Percentiles rank a stretch among this genome's conserved stretches.
These are phyloP conservation scores for Drosophila micromelanica DNA, from an alignment of 1,140 invertebrate genomes.

Conservation along the genomic window DNA sequence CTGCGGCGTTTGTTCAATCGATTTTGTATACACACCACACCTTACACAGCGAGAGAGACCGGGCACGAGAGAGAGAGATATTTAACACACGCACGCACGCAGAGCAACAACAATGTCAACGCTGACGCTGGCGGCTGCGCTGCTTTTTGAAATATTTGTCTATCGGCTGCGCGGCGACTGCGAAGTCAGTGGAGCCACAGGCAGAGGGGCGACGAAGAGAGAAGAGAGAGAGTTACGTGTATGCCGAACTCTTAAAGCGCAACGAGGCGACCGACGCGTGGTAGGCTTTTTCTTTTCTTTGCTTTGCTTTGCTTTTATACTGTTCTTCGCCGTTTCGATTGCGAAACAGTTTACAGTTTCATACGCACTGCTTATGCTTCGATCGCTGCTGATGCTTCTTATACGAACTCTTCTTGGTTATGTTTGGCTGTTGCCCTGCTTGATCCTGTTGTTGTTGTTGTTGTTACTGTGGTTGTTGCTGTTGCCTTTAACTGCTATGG, in stretches of 20 bases:
- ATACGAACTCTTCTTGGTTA: constrained; percentile 13
- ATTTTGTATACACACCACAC: constrained; percentile 80
- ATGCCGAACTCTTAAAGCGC: constrained; percentile 1
- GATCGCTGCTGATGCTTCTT: constrained; percentile 4
- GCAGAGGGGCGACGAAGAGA: too few species aligned
- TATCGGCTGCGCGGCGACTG: constrained; percentile 23
- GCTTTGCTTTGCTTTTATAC: constrained; percentile 1
- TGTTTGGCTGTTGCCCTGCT: constrained; percentile 6
- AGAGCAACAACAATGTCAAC: constrained; percentile 21
- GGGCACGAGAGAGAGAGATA: not conserved
- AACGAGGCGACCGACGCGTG: constrained; percentile 31
- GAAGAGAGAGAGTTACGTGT: constrained; percentile 11
- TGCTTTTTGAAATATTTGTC: constrained; percentile 33
- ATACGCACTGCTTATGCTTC: constrained; percentile 33
- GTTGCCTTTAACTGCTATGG: not conserved
- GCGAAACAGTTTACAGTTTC: constrained; percentile 46
- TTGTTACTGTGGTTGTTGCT: too few species aligned
- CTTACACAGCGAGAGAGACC: constrained; percentile 34
- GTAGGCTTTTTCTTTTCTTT: constrained; percentile 29
- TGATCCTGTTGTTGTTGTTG: too few species aligned
- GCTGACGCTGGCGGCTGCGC: constrained; percentile 21
- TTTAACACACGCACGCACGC: constrained; percentile 15
- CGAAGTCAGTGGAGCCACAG: not conserved
- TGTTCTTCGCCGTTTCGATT: constrained; percentile 31
- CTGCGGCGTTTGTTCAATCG: constrained; percentile 65